Evolutionary conservation across 92 coral and sea anemone species (phyloP).

Genomic region (Parazoanthus darwini): DNA sequence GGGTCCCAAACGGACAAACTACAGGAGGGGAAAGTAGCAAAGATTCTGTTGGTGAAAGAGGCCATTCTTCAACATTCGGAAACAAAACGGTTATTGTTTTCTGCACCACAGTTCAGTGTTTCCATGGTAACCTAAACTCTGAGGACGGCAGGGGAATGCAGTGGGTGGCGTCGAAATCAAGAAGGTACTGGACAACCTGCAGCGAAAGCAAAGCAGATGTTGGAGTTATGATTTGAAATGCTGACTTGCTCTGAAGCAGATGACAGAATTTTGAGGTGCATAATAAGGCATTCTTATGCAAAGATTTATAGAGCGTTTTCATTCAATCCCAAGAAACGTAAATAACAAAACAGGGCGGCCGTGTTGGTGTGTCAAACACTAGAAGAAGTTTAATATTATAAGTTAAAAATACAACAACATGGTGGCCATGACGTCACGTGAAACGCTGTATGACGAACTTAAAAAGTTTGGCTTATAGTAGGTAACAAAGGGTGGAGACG

Average conservation of each 20-base stretch:
- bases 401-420: no score
- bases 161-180: constrained; percentile 95
- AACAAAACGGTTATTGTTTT: not conserved
- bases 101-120: constrained; percentile 21
- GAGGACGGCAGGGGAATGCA: constrained; percentile 85
- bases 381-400: no score
- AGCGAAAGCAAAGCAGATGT: not conserved
- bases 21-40: not conserved
- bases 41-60: not conserved
- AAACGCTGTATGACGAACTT: no score
- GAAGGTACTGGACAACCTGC: constrained; percentile 84
- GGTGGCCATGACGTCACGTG: no score
- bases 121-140: constrained; percentile 88
- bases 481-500: no score
- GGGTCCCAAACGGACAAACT: not conserved
- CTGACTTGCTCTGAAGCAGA: not conserved
- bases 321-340: no score
- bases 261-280: not conserved
- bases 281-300: no score
- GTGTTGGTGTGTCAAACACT: no score
- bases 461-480: no score
- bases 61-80: not conserved
- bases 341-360: no score
- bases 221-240: not conserved
- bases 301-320: no score